Percentiles rank a stretch among this genome's conserved stretches.
phyloP scores from a whole-genome alignment of 2,888 invertebrate genomes.

The Macrophya alboannulata region DNA sequence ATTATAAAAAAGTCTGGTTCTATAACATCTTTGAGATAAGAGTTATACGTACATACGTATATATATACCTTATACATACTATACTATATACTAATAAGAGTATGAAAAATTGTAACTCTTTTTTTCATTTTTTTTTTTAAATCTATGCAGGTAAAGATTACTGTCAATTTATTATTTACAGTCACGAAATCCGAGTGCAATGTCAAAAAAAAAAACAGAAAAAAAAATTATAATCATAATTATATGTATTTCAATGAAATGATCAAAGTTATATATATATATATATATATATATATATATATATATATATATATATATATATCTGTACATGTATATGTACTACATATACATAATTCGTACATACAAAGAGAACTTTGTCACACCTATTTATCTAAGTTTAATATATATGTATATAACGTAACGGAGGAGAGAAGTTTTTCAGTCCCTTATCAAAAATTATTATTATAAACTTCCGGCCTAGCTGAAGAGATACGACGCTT shows the following conservation, averaged over 20 bases:
- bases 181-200: not conserved
- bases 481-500: not conserved
- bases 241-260: not conserved
- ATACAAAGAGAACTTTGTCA: not conserved
- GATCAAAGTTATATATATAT: not conserved
- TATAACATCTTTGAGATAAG: not conserved
- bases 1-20: not conserved
- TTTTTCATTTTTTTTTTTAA: too few relatives aligned
- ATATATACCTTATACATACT: not conserved
- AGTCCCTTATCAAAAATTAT: constrained; percentile 34
- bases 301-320: constrained; percentile 1
- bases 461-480: constrained; percentile 44
- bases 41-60: not conserved
- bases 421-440: not conserved
- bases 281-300: too few relatives aligned
- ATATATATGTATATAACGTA: constrained; percentile 2
- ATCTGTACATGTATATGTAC: constrained; percentile 25
- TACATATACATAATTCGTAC: not conserved
- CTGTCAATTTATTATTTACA: not conserved
- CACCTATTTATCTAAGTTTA: constrained; percentile 39
- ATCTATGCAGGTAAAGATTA: not conserved
- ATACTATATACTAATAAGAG: not conserved
- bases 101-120: constrained; percentile 6
- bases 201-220: too few relatives aligned
- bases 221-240: too few relatives aligned